Evolutionary conservation across 2,888 invertebrate species (phyloP).

Genomic region (Proisotoma minuta): DNA sequence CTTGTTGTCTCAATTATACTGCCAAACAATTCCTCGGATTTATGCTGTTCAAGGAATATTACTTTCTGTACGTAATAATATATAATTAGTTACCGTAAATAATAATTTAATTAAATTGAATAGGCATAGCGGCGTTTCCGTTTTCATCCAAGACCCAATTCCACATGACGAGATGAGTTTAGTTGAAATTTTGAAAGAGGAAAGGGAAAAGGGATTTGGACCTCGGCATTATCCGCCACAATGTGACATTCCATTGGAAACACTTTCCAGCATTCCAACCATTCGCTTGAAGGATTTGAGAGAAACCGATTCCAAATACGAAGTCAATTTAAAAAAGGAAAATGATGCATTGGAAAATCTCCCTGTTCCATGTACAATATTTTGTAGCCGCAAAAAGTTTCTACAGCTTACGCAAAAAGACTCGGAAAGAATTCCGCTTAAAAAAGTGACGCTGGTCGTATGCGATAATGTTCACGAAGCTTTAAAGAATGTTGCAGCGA

Average conservation of each 20-base stretch:
- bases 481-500: conserved; percentile 23
- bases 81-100: not conserved
- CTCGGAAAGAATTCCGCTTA: conserved; percentile 10
- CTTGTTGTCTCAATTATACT: conserved; percentile 44
- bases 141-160: conserved; percentile 42
- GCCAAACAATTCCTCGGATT: conserved; percentile 47
- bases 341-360: conserved; percentile 11
- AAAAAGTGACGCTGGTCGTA: conserved; percentile 39
- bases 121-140: conserved; percentile 41
- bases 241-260: conserved; percentile 43
- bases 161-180: not conserved
- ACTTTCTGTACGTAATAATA: conserved; percentile 35
- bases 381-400: conserved; percentile 38
- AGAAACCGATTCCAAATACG: conserved; percentile 7
- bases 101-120: not conserved
- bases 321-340: not conserved
- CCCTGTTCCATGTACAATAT: conserved; percentile 32
- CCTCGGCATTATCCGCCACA: conserved; percentile 14
- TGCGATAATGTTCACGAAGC: conserved; percentile 46
- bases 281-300: conserved; percentile 17
- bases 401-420: conserved; percentile 21
- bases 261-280: conserved; percentile 40
- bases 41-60: conserved; percentile 47
- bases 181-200: not conserved
- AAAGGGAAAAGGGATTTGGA: not conserved